Percentiles rank a stretch among this genome's conserved stretches.
phyloP scores from a whole-genome alignment of 1,140 invertebrate genomes.

The Heliconius congener region DNA sequence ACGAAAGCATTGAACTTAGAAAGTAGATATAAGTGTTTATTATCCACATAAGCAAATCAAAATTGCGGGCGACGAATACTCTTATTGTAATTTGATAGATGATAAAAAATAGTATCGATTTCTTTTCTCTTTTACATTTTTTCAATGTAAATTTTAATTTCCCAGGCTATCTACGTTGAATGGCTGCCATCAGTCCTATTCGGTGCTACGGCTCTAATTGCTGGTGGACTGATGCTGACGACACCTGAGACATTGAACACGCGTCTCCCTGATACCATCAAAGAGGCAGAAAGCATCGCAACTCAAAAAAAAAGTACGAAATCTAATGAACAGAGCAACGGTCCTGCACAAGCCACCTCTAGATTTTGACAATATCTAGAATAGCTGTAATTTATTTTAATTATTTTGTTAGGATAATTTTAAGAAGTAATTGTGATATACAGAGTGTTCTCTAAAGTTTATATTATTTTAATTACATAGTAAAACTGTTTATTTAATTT shows the following conservation, averaged over 20 bases:
- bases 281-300: constrained; percentile 81
- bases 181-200: constrained; percentile 88
- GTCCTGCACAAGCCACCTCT: constrained; percentile 16
- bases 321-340: neutral
- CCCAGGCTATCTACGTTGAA: constrained; percentile 69
- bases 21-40: too few relatives aligned
- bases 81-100: too few relatives aligned
- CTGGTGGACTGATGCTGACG: constrained; percentile 82
- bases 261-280: constrained; percentile 85
- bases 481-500: too few relatives aligned
- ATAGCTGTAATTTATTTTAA: neutral
- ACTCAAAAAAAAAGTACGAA: constrained; percentile 8
- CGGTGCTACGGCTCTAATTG: constrained; percentile 84
- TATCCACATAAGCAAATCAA: too few relatives aligned
- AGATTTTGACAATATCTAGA: neutral
- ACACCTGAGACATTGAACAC: constrained; percentile 86
- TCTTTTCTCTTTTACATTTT: neutral
- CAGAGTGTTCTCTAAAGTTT: neutral
- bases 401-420: neutral
- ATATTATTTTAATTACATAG: neutral
- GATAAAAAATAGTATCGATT: too few relatives aligned
- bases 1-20: too few relatives aligned
- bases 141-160: neutral
- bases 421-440: constrained; percentile 1
- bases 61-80: too few relatives aligned